Conservation (phyloP, 1,140 invertebrate genomes). For the Phortica variegata region DNA sequence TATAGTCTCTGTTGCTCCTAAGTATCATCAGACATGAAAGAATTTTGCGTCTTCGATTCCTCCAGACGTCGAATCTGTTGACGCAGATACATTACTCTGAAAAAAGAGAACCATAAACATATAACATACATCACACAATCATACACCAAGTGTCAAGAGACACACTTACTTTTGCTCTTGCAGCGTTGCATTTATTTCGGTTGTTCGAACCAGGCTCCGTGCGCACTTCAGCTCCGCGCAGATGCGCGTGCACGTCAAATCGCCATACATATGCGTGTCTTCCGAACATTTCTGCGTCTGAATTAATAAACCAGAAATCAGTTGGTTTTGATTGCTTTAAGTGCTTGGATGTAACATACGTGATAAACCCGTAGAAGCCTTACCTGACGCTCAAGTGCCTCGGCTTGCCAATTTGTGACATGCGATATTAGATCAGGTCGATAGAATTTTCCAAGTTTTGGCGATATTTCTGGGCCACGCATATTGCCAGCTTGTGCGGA, state of each 20-base stretch:
- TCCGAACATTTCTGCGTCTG: constrained; percentile 83
- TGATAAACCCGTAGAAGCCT: too few species aligned
- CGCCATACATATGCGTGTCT: constrained; percentile 80
- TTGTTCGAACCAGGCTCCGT: constrained; percentile 87
- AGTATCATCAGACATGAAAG: constrained; percentile 64
- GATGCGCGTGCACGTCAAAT: constrained; percentile 87
- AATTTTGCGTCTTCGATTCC: constrained; percentile 90
- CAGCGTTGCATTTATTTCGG: constrained; percentile 94
- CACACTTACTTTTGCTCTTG: constrained; percentile 89
- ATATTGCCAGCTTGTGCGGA: constrained; percentile 46
- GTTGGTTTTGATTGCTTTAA: too few species aligned
- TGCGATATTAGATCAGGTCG: constrained; percentile 87
- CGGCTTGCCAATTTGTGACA: constrained; percentile 88
- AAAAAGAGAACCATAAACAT: neutral
- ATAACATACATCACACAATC: neutral
- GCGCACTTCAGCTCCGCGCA: constrained; percentile 94
- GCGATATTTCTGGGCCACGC: constrained; percentile 72
- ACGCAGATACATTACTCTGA: constrained; percentile 71
- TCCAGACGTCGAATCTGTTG: constrained; percentile 87
- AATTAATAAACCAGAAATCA: too few species aligned
- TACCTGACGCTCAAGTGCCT: constrained; percentile 91
- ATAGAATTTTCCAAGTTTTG: constrained; percentile 88
- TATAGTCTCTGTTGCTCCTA: constrained; percentile 49
- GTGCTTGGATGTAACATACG: too few species aligned
- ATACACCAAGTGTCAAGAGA: neutral